Evolutionary conservation across 2,113 vertebrate species (phyloP).

Genomic region (Chionis minor): DNA sequence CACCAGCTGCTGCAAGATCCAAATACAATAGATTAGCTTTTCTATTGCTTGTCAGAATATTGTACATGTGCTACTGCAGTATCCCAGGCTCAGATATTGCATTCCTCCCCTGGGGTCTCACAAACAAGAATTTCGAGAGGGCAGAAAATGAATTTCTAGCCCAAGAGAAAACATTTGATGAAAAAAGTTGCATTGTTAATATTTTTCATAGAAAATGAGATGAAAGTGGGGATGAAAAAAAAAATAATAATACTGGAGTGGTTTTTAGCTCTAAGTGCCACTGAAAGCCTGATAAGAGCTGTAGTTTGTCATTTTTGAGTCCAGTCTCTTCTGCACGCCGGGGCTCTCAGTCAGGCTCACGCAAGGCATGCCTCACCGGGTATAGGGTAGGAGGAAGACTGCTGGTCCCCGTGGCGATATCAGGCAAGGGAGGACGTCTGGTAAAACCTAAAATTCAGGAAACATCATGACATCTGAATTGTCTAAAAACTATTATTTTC

Average conservation of each 20-base stretch:
- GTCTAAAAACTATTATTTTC: background rate
- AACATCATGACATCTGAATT: background rate
- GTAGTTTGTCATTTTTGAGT: background rate
- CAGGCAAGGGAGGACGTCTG: background rate
- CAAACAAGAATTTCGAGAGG: constrained; percentile 37
- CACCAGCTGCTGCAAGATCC: background rate
- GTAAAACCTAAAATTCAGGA: background rate
- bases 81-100: background rate
- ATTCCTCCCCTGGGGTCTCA: background rate
- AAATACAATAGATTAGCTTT: background rate
- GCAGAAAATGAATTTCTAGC: constrained; percentile 46
- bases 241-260: background rate
- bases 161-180: constrained; percentile 30
- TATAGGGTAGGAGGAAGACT: background rate
- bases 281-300: background rate
- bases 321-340: background rate
- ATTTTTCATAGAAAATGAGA: constrained; percentile 28
- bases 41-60: background rate
- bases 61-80: background rate
- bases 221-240: background rate
- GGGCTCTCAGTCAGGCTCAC: background rate
- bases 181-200: constrained; percentile 2
- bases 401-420: background rate
- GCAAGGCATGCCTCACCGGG: background rate
- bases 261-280: constrained; percentile 4